A percentile compares a stretch with the other conserved stretches of the same genome.
Conservation (phyloP, 2,888 invertebrate genomes). For the Venusia cambrica region DNA sequence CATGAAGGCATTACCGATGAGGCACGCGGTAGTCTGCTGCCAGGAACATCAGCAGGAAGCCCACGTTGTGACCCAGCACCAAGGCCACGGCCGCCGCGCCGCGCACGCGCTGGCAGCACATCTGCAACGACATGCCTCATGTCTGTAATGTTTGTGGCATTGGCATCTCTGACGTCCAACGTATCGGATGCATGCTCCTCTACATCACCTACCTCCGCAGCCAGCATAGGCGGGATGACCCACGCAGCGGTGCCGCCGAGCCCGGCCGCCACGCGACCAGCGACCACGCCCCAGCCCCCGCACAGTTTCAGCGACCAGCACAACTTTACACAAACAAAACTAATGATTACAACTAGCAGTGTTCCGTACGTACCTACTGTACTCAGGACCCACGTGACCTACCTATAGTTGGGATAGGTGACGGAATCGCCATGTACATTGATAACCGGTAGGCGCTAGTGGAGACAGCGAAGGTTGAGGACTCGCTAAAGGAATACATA, state of each 20-base stretch:
- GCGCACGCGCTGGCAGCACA: conserved; percentile 44
- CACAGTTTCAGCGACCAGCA: conserved; percentile 61
- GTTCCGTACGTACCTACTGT: no score
- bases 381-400: no score
- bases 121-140: conserved; percentile 41
- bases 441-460: no score
- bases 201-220: conserved; percentile 61
- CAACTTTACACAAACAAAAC: no score
- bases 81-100: conserved; percentile 58
- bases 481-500: no score
- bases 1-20: conserved; percentile 50
- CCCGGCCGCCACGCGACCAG: conserved; percentile 54
- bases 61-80: conserved; percentile 54
- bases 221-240: conserved; percentile 53
- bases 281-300: conserved; percentile 51
- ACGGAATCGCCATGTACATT: no score
- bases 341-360: no score
- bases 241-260: conserved; percentile 60
- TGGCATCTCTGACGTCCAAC: no score
- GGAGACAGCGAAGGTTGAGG: no score
- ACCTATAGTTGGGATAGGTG: not conserved
- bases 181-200: conserved; percentile 1
- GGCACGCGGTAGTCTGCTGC: conserved; percentile 47
- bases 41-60: conserved; percentile 59
- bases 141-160: no score